Evolutionary conservation across 2,888 invertebrate species (phyloP), one percentile per base, ranked within the genome.

Genomic region (Eupithecia subumbrata): DNA sequence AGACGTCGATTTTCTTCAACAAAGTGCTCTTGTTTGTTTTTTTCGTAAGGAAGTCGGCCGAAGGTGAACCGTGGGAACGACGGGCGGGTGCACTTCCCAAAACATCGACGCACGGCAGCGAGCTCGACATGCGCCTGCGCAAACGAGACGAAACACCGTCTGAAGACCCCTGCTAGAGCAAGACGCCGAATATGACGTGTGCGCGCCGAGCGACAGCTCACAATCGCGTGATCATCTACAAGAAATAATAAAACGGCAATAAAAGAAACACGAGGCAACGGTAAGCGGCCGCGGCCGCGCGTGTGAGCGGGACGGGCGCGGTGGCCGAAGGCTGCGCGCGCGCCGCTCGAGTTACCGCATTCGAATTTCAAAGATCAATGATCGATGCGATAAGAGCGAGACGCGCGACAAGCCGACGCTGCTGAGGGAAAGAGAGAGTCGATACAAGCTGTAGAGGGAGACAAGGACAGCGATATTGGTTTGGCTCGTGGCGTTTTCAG

Each of bases 11-110:
- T 94, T 94, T 93, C 94, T 94, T 93, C 91, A 94, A 94, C 94
- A 94, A 92, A 93, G 94, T 92, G 93, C 91, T 94, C 94, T 94
- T 95, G 93, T 95, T 95, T 94, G 92, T 94, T 95, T 95, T 94
- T 94, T 95, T 94, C 93, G 91, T 94, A 93, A 94, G 95, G 95
- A 95, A 94, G 94, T 94, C 93, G 91, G 89, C 90, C 91, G 93
- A 93, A 93, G 94, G 93, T 92, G 92, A 92, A 95, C 94, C 95
- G 95, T 95, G 95, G 95, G 95, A 95, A 95, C 93, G 92, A 76
- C 92, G 91, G 92, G 92, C 95, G 94, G 95, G 95, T 95, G 95
- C 95, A 94, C 95, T 95, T 95, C 95, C 95, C 95, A 95, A 95
- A 95, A 95, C 95, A 95, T 94, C 94, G 93, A 91, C 93, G 94